Percentiles rank a stretch among this genome's conserved stretches.
phyloP scores from a whole-genome alignment of 2,888 invertebrate species.

The Eupsilia transversa region DNA sequence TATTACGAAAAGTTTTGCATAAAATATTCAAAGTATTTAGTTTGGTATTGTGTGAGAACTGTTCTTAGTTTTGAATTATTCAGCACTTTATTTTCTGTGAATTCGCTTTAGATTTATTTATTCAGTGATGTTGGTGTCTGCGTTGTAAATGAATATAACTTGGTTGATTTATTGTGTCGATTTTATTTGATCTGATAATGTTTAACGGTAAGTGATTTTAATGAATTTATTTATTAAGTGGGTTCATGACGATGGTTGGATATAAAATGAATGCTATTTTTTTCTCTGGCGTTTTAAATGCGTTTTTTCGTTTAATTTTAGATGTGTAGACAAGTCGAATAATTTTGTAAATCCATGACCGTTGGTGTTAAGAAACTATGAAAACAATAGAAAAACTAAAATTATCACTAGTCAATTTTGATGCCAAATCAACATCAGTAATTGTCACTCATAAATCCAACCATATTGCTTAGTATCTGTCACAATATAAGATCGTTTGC shows the following conservation, averaged over 20 bases:
- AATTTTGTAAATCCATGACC: neutral
- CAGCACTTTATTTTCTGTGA: conserved; percentile 14
- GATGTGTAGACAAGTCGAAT: neutral
- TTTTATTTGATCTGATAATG: conserved; percentile 24
- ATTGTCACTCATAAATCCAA: conserved; percentile 33
- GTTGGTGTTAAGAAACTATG: neutral
- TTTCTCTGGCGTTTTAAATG: neutral
- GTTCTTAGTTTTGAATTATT: conserved; percentile 39
- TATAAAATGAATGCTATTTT: neutral
- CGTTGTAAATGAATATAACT: neutral
- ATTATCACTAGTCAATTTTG: neutral
- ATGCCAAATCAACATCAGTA: conserved; percentile 13
- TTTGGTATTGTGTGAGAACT: conserved; percentile 22
- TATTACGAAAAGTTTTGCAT: conserved; percentile 43
- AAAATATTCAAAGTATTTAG: conserved; percentile 42
- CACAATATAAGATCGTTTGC: conserved; percentile 53
- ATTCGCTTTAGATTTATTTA: conserved; percentile 13
- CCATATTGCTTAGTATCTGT: conserved; percentile 45
- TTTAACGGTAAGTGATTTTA: conserved; percentile 19
- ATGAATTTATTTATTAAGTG: neutral
- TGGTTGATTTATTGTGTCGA: conserved; percentile 17
- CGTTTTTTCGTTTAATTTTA: neutral
- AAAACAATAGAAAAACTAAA: neutral
- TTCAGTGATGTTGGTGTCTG: conserved; percentile 11
- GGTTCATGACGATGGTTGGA: neutral